Evolutionary conservation across 2,888 invertebrate species (phyloP), one percentile per base, ranked within the genome.

Genomic region (Thymelicus sylvestris): DNA sequence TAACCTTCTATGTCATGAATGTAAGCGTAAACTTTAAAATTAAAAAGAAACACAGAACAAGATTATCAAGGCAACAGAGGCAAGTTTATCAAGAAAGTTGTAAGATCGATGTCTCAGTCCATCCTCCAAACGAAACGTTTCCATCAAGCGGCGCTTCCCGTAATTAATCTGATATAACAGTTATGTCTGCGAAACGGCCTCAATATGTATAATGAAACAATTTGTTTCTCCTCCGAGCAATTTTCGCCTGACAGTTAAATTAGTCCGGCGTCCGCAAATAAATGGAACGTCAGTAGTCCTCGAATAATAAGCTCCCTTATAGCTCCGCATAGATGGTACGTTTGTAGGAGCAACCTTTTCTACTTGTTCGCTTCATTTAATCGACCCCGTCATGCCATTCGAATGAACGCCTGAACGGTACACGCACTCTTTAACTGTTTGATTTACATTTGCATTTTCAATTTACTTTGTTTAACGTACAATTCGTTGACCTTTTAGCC

Each of bases 211-310:
- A 80, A 81, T 77, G 79, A 76, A 78, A 81, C 82, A 80, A 87
- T 86, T 84, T 85, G 82, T 86, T 83, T 80, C 73, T 73, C 66
- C 72, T 73, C 72, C 67, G 73, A 76, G 75, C 78, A 80, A 83
- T 80, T 81, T 81, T 77, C 79, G 77, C 74, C 78, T 83, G 85
- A 84, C 86, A 84, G 84, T 84, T 83, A 85, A 89, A 87, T 88
- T 86, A 86, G 85, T 81, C 76, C 72, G 78, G 73, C 77, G 73
- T 75, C 79, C 79, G 79, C 81, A 84, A 86, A 87, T 82, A 85
- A 88, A 87, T 86, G 82, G 81, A 81, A 81, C 75, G 77, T 75
- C 73, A 70, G 77, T 73, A 77, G 72, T 74, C 64, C 72, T 63
- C 72, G 74, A 71, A 75, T 77, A 77, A 77, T 74, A 77, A 75